Conservation (phyloP, 2,113 vertebrate species). For the Spheniscus mendiculus region DNA sequence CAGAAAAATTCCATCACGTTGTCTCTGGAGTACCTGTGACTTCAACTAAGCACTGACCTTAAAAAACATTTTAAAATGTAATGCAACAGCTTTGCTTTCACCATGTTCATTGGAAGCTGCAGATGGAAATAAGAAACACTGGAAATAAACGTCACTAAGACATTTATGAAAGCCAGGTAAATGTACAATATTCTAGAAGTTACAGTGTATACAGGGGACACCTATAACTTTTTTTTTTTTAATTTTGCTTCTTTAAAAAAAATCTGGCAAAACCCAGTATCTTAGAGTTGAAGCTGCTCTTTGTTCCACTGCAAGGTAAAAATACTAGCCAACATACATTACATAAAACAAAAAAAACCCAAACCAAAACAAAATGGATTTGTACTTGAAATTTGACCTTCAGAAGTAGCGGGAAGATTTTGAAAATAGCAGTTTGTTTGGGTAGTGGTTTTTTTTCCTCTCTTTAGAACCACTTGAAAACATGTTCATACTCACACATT, state of each 20-base stretch:
- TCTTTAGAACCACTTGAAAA: neutral
- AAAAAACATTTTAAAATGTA: neutral
- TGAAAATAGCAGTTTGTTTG: neutral
- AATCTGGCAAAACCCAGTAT: neutral
- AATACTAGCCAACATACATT: conserved; percentile 8
- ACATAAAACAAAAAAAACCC: neutral
- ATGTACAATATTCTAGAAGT: neutral
- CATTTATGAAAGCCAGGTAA: neutral
- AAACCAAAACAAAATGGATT: neutral
- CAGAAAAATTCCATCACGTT: neutral
- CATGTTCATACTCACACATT: neutral
- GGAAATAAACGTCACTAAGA: neutral
- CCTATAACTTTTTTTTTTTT: neutral
- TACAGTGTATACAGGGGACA: neutral
- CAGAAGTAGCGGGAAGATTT: neutral
- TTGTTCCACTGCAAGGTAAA: conserved; percentile 31
- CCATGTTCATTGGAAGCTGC: neutral
- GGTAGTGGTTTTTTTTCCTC: neutral
- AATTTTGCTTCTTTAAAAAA: neutral
- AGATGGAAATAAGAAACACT: neutral
- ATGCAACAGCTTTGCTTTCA: neutral
- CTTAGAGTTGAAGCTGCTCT: neutral
- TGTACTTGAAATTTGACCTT: conserved; percentile 30
- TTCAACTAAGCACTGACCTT: neutral
- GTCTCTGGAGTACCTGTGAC: neutral